A percentile compares a stretch with the other conserved stretches of the same genome.
phyloP scores from a whole-genome alignment of 1,140 invertebrate species.

The Lepidostoma basale region DNA sequence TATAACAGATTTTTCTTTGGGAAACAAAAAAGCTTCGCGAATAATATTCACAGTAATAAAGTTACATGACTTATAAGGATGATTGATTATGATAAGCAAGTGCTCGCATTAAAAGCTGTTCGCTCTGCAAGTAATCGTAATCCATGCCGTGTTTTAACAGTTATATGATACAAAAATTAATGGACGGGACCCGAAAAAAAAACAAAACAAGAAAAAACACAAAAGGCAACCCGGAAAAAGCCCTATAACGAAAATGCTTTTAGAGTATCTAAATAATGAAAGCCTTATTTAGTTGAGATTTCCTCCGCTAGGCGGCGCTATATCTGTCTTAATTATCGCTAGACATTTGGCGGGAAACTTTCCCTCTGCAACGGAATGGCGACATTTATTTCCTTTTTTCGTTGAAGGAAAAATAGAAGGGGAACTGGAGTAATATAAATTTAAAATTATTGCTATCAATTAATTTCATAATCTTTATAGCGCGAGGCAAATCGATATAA shows the following conservation, averaged over 20 bases:
- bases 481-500: too few species aligned
- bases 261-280: constrained; percentile 31
- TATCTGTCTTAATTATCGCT: constrained; percentile 38
- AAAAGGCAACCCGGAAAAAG: background rate
- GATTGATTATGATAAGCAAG: too few species aligned
- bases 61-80: too few species aligned
- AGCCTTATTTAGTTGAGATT: constrained; percentile 30
- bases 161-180: constrained; percentile 18
- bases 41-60: too few species aligned
- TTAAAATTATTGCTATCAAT: too few species aligned
- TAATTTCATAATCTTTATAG: too few species aligned
- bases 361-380: constrained; percentile 9
- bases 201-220: constrained; percentile 8
- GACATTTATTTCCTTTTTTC: constrained; percentile 13
- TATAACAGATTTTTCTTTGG: too few species aligned
- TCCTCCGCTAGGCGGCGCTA: background rate
- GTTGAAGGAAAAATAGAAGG: too few species aligned
- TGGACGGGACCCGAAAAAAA: background rate
- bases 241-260: constrained; percentile 26
- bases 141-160: constrained; percentile 5
- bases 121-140: too few species aligned
- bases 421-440: too few species aligned
- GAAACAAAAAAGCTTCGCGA: too few species aligned
- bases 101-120: too few species aligned
- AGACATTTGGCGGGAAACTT: constrained; percentile 25